Evolutionary conservation across 2,888 invertebrate genomes (phyloP).

Genomic region (Drosophila rubida): DNA sequence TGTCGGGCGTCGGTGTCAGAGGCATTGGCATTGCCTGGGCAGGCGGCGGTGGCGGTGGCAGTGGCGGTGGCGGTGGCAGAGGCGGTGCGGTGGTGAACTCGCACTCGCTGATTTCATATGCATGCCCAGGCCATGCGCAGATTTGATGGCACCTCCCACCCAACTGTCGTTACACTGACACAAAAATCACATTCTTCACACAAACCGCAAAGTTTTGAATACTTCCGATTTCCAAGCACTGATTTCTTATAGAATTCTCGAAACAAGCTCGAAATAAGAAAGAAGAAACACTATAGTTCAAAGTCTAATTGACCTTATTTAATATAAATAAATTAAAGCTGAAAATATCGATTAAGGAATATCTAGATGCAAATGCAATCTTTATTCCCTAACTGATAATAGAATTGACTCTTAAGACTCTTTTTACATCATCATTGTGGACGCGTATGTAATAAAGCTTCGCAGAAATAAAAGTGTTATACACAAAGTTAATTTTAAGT

Average conservation of each 20-base stretch:
- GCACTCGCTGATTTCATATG: conserved; percentile 63
- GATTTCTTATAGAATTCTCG: neutral
- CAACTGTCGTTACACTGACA: neutral
- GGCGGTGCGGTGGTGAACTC: conserved; percentile 11
- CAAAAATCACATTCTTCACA: neutral
- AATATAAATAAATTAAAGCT: too few species aligned
- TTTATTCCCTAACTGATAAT: too few species aligned
- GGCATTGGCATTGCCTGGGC: conserved; percentile 14
- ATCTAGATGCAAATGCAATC: too few species aligned
- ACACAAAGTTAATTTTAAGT: too few species aligned
- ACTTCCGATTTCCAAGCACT: neutral
- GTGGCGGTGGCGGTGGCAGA: neutral
- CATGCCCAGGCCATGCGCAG: conserved; percentile 57
- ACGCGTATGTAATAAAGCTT: too few species aligned
- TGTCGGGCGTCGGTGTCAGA: conserved; percentile 15
- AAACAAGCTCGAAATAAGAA: too few species aligned
- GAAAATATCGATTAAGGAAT: too few species aligned
- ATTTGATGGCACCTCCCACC: conserved; percentile 49
- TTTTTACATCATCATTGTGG: too few species aligned
- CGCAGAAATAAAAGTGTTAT: too few species aligned
- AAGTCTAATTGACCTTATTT: too few species aligned
- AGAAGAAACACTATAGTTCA: too few species aligned
- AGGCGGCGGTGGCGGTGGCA: conserved; percentile 18
- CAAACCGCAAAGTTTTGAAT: neutral
- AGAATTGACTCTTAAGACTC: too few species aligned